These are phyloP conservation scores for Esox lucius DNA, from an alignment of 2,797 vertebrate species.

Conservation along the genomic window DNA sequence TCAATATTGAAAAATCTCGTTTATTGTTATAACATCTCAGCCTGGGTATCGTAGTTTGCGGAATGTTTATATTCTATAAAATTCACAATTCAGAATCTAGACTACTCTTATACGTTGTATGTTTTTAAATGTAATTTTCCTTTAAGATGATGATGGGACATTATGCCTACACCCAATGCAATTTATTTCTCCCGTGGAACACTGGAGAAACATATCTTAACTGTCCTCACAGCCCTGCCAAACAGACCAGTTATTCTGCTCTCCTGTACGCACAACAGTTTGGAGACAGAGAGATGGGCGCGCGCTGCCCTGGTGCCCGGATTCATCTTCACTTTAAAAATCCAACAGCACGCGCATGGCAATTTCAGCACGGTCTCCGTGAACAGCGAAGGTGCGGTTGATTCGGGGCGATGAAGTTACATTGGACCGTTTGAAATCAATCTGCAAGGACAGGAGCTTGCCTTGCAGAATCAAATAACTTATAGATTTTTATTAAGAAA, in stretches of 20 bases:
- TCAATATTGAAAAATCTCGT: not conserved
- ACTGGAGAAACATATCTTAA: slow-evolving; percentile 81
- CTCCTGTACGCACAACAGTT: slow-evolving; percentile 56
- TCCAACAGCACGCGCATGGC: slow-evolving; percentile 6
- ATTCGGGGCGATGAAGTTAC: slow-evolving; percentile 19
- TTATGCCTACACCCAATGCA: slow-evolving; percentile 68
- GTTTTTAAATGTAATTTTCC: slow-evolving; percentile 80
- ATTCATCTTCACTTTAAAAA: slow-evolving; percentile 43
- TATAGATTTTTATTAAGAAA: not conserved
- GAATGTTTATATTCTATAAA: not conserved
- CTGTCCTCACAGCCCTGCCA: slow-evolving; percentile 65
- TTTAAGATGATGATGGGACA: slow-evolving; percentile 96
- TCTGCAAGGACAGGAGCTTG: not conserved
- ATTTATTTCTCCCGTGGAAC: slow-evolving; percentile 74
- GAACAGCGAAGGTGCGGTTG: slow-evolving; percentile 30
- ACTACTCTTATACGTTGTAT: slow-evolving; percentile 14
- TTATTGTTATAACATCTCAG: not conserved
- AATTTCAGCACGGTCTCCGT: slow-evolving; percentile 33
- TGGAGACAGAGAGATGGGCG: slow-evolving; percentile 67
- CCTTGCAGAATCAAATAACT: slow-evolving; percentile 2
- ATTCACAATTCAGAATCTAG: not conserved
- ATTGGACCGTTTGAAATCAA: slow-evolving; percentile 13
- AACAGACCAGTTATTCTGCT: slow-evolving; percentile 41
- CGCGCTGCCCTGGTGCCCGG: slow-evolving; percentile 59
- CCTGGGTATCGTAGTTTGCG: not conserved